Percentiles rank a stretch among this genome's conserved stretches.
These are phyloP conservation scores for Brachionus sp. DNA, from an alignment of 1,140 invertebrate genomes.

Conservation along the genomic window DNA sequence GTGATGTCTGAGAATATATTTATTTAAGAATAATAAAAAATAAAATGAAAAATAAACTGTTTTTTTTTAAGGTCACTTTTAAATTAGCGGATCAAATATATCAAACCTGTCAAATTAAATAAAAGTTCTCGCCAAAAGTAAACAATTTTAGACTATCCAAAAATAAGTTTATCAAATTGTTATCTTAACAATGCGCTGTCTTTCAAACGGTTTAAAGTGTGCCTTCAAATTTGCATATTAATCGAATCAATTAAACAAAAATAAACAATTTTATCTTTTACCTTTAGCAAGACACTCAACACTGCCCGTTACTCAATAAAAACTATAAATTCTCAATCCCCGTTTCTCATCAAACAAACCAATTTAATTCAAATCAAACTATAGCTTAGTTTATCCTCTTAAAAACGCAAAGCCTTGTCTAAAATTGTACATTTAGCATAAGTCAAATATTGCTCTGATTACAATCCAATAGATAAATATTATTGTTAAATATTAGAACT, in stretches of 20 bases:
- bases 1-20: neutral
- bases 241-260: constrained; percentile 6
- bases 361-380: neutral
- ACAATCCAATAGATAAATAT: neutral
- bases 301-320: neutral
- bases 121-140: neutral
- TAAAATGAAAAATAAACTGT: no score
- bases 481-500: neutral
- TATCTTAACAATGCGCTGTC: neutral
- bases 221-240: constrained; percentile 24
- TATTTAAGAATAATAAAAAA: no score
- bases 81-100: neutral
- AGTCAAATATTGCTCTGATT: neutral
- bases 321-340: neutral
- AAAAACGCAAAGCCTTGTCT: neutral
- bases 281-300: neutral
- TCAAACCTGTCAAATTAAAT: neutral
- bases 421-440: neutral
- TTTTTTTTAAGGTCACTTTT: neutral
- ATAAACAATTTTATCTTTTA: neutral
- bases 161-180: constrained; percentile 28
- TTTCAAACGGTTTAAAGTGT: neutral
- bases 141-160: constrained; percentile 2
- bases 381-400: neutral
- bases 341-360: neutral